Evolutionary conservation across 2,113 vertebrate species (phyloP).

Genomic region (Ondatra zibethicus): DNA sequence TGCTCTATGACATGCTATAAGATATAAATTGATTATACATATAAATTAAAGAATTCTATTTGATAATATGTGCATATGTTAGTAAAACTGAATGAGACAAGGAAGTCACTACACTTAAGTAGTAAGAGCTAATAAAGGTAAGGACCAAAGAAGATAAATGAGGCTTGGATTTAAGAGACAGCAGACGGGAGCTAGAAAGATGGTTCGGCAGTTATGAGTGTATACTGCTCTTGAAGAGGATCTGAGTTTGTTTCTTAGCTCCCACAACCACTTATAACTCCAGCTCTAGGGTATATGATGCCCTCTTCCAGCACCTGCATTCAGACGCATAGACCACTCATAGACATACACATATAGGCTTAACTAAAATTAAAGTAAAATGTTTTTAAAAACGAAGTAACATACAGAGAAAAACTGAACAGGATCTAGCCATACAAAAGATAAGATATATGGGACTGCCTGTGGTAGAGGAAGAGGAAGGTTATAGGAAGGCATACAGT

Average conservation of each 20-base stretch:
- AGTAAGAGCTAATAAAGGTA: background rate
- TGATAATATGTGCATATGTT: background rate
- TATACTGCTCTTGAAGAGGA: background rate
- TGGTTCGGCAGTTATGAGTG: background rate
- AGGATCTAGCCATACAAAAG: background rate
- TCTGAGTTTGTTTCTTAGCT: background rate
- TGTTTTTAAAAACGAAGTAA: background rate
- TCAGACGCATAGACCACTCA: background rate
- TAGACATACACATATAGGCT: background rate
- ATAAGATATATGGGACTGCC: background rate
- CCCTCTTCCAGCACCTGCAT: background rate
- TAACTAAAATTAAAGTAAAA: background rate
- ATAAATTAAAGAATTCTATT: conserved; percentile 12
- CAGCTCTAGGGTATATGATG: background rate
- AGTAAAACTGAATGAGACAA: conserved; percentile 9
- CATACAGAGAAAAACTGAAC: background rate
- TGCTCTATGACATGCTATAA: background rate
- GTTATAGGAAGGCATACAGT: background rate
- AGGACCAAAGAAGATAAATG: background rate
- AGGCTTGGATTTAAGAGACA: background rate
- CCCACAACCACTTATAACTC: background rate
- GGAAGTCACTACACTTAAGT: background rate
- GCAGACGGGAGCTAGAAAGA: background rate
- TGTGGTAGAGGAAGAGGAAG: background rate
- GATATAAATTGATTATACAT: background rate